Evolutionary conservation across 2,113 vertebrate species (phyloP), one percentile per base, ranked within the genome.

Genomic region (Centropus bengalensis): DNA sequence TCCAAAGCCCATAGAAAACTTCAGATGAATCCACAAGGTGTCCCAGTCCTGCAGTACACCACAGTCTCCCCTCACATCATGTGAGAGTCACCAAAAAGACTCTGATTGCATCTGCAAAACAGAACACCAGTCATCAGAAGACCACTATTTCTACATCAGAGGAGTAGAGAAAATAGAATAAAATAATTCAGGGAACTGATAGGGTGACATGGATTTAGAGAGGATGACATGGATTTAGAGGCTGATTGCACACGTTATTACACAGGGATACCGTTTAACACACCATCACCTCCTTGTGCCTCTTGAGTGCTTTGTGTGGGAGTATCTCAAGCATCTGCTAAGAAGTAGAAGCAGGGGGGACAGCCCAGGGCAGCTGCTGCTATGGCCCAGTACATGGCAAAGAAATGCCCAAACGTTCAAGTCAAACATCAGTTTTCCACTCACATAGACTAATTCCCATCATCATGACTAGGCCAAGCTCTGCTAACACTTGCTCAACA

Each of bases 341-440:
- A 22, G 21, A 49, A 49, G 47, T 38, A 83, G 33, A 49, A 60
- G 36, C 49, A 80, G 33, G 22, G 77, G 24, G 51, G 78, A 9
- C 15, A 69, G 58, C 27, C 10, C 67, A 40, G n/a, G 23, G 17
- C 30, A 91, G 30, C 51, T 5, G 1, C 30, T 52, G 64, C 71
- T n/a, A 62, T 2, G 0, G 1, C 22, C 21, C 12, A 52, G 44
- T 10, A 45, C 2, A 0, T 10, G 54, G 16, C 2, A 30, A 55
- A 44, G 23, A 14, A 28, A 44, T 9, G 27, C 58, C 8, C 22
- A 76, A 58, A 52, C 11, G 22, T 82, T 67, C 33, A 42, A 16
- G 38, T 75, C 33, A 58, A 73, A n/a, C 40, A 76, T 5, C 24
- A 58, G 8, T 28, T 90, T 82, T 78, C 64, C 32, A 77, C 5